phyloP scores from a whole-genome alignment of 2,797 vertebrate genomes.

The Neostethus bicornis region DNA sequence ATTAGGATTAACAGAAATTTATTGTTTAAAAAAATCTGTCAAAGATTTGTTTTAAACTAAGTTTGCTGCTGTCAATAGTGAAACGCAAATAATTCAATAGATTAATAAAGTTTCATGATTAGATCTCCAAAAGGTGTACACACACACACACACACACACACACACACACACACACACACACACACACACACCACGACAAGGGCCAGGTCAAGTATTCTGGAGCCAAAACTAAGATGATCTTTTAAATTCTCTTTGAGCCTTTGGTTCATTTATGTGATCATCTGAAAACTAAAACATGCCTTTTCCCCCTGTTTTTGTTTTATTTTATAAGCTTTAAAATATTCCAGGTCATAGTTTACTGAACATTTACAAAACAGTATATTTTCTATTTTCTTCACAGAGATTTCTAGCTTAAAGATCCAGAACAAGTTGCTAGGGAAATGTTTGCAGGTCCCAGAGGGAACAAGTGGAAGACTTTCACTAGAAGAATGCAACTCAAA shows the following conservation, averaged over 20 bases:
- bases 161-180: no score
- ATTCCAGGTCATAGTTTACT: not conserved
- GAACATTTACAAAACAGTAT: not conserved
- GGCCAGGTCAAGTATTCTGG: no score
- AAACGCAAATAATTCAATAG: no score
- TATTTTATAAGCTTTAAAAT: not conserved
- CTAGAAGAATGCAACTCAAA: slow-evolving; percentile 71
- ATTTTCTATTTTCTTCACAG: slow-evolving; percentile 50
- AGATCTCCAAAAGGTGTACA: no score
- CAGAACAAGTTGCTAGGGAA: slow-evolving; percentile 81
- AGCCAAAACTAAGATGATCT: not conserved
- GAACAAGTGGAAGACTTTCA: slow-evolving; percentile 54
- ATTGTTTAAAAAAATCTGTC: no score
- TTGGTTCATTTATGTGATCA: not conserved
- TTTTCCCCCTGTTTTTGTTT: not conserved
- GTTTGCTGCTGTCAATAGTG: no score
- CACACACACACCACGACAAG: no score
- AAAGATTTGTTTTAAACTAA: no score
- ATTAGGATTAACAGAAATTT: no score
- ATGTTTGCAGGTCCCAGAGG: slow-evolving; percentile 73
- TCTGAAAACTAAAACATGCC: not conserved
- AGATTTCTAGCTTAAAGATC: slow-evolving; percentile 77
- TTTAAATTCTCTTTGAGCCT: not conserved
- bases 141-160: no score
- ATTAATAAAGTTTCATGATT: no score